Evolutionary conservation across 2,888 invertebrate genomes (phyloP).

Genomic region (Pammene fasciana): DNA sequence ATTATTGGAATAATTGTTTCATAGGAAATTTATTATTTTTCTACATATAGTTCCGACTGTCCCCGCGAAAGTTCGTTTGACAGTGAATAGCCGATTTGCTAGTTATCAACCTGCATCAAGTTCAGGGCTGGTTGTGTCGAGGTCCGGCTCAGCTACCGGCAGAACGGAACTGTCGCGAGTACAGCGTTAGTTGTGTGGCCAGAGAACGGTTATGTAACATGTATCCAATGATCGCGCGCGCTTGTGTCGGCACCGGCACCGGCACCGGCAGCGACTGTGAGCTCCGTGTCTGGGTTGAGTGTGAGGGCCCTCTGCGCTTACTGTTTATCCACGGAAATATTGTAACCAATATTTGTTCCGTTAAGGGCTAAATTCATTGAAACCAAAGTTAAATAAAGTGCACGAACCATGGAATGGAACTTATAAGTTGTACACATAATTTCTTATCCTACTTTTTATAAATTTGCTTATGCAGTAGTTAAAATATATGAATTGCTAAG

Average conservation of each 20-base stretch:
- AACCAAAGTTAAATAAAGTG: conserved; percentile 34
- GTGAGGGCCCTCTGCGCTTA: conserved; percentile 19
- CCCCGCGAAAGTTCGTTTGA: conserved; percentile 26
- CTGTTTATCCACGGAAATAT: neutral
- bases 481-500: neutral
- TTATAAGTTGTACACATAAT: neutral
- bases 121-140: neutral
- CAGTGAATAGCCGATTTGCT: neutral
- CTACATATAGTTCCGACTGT: conserved; percentile 53
- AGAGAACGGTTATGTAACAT: conserved; percentile 8
- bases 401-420: conserved; percentile 16
- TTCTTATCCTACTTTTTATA: neutral
- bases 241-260: too few relatives aligned
- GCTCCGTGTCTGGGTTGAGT: too few relatives aligned
- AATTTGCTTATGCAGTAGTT: conserved; percentile 11
- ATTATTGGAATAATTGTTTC: conserved; percentile 65
- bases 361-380: conserved; percentile 15
- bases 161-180: conserved; percentile 29
- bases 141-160: neutral
- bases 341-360: conserved; percentile 11
- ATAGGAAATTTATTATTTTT: conserved; percentile 61
- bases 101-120: neutral
- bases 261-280: conserved; percentile 2
- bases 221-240: neutral
- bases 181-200: conserved; percentile 22